Evolutionary conservation across 2,797 vertebrate species (phyloP).

Genomic region (Sus cebifrons): DNA sequence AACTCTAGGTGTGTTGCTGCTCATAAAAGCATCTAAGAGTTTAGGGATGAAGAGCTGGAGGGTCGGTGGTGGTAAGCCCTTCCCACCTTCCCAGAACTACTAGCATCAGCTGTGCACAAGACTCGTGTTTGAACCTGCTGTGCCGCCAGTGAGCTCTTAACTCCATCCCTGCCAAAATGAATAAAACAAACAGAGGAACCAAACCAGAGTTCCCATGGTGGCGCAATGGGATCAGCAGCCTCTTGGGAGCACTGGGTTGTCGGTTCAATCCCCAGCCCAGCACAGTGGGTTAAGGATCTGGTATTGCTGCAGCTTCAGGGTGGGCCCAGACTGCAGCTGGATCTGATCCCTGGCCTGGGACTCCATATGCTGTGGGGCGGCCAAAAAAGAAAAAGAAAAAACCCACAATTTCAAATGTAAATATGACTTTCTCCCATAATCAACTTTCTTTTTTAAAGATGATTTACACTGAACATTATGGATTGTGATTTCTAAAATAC

Average conservation of each 20-base stretch:
- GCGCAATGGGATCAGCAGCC: no score
- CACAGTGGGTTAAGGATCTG: no score
- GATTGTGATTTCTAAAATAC: neutral
- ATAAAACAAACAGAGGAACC: neutral
- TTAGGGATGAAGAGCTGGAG: neutral
- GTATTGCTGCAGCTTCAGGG: no score
- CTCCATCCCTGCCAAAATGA: no score
- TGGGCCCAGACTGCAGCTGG: no score
- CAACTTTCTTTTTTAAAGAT: neutral
- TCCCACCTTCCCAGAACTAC: neutral
- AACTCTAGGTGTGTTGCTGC: neutral
- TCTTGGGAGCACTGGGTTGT: no score
- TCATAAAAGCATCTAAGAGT: neutral
- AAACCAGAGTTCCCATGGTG: neutral
- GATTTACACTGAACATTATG: neutral
- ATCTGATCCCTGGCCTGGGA: no score
- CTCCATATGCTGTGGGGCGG: no score
- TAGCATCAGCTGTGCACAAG: fast-evolving
- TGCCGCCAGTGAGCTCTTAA: neutral
- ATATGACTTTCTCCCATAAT: neutral
- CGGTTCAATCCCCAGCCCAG: no score
- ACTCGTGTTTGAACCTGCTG: neutral
- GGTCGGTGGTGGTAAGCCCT: neutral
- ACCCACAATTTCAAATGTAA: neutral
- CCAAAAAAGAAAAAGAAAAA: neutral